Conservation (phyloP, 2,888 invertebrate genomes). For the Dicycla oo region DNA sequence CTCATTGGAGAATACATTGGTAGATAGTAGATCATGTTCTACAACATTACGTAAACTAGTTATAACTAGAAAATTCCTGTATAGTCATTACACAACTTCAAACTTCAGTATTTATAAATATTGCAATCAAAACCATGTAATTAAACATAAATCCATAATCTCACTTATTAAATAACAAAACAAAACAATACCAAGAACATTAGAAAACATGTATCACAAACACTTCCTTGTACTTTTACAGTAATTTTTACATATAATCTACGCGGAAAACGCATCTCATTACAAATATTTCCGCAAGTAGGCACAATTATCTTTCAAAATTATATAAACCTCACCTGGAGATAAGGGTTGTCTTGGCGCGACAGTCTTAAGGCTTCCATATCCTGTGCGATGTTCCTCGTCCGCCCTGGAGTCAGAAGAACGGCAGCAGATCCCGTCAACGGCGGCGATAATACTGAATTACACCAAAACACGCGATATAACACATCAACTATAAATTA, state of each 20-base stretch:
- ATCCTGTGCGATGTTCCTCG: conserved; percentile 95
- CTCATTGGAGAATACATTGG: neutral
- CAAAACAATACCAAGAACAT: conserved; percentile 9
- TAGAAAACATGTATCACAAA: conserved; percentile 26
- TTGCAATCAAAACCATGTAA: neutral
- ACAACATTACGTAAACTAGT: conserved; percentile 12
- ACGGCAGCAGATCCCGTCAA: conserved; percentile 89
- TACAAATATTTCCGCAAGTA: conserved; percentile 47
- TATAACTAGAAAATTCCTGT: conserved; percentile 32
- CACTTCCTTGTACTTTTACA: conserved; percentile 46
- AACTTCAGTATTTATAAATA: neutral
- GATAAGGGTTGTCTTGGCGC: conserved; percentile 95
- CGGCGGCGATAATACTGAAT: conserved; percentile 80
- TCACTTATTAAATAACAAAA: neutral
- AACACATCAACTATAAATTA: conserved; percentile 33
- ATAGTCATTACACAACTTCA: conserved; percentile 27
- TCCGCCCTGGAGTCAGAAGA: conserved; percentile 93
- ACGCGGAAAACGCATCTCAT: conserved; percentile 56
- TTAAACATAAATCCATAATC: neutral
- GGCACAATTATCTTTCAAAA: conserved; percentile 30
- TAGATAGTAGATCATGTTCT: neutral
- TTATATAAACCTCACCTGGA: conserved; percentile 90
- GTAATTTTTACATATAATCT: conserved; percentile 44
- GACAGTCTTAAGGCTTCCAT: conserved; percentile 95
- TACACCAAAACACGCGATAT: conserved; percentile 57